Conservation (phyloP, 2,888 invertebrate genomes). For the Eledona agricola region DNA sequence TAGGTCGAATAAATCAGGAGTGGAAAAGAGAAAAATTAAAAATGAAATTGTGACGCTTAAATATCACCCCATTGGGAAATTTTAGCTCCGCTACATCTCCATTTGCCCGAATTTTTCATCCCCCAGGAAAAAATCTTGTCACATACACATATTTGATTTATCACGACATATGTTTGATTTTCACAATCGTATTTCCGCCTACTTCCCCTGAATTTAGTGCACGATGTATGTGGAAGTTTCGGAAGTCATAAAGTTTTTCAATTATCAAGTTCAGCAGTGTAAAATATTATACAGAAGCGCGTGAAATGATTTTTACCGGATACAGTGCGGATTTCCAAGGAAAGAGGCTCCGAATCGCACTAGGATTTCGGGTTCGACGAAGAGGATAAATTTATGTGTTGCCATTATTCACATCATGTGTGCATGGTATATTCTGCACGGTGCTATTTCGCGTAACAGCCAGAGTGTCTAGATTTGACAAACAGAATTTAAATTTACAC, state of each 20-base stretch:
- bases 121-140: not conserved
- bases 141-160: constrained; percentile 12
- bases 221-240: constrained; percentile 10
- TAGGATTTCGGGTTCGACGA: constrained; percentile 25
- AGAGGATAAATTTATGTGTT: constrained; percentile 14
- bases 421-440: constrained; percentile 30
- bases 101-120: not conserved
- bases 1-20: not conserved
- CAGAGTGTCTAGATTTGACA: constrained; percentile 50
- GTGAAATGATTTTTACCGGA: constrained; percentile 16
- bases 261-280: constrained; percentile 22
- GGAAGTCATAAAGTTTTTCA: constrained; percentile 30
- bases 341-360: too few species aligned
- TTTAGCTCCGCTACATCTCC: not conserved
- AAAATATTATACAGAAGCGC: constrained; percentile 22
- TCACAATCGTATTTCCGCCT: too few species aligned
- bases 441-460: constrained; percentile 28
- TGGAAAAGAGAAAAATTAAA: not conserved
- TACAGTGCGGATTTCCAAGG: too few species aligned
- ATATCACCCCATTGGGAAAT: not conserved
- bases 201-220: too few species aligned
- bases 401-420: constrained; percentile 34
- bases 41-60: not conserved
- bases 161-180: too few species aligned
- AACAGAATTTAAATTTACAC: constrained; percentile 54